phyloP scores from a whole-genome alignment of 2,888 invertebrate genomes.

The Polydesmus complanatus region DNA sequence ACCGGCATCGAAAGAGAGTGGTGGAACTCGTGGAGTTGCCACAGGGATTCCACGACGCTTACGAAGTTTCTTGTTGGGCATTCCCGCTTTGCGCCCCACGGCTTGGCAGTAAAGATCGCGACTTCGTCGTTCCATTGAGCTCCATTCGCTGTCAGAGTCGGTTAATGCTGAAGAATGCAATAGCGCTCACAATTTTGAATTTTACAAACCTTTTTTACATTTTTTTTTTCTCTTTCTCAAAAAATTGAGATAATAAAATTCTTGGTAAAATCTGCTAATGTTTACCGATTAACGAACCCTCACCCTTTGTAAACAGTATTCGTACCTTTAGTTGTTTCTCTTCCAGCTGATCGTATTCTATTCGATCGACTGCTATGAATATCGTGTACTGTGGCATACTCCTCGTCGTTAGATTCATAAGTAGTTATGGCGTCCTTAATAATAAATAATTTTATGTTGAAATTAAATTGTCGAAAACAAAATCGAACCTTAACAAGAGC shows the following conservation, averaged over 20 bases:
- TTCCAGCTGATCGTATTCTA: constrained; percentile 7
- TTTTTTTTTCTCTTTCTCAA: too few relatives aligned
- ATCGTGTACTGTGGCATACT: constrained; percentile 51
- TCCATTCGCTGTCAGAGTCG: constrained; percentile 81
- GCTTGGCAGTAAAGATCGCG: constrained; percentile 40
- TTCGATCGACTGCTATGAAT: constrained; percentile 36
- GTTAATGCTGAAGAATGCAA: constrained; percentile 48
- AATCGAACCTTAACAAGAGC: constrained; percentile 43
- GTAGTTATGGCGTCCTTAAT: not conserved
- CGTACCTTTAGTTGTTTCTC: constrained; percentile 14
- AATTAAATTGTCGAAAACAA: too few relatives aligned
- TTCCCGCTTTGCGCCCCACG: constrained; percentile 43
- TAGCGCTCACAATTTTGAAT: not conserved
- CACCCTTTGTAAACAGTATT: too few relatives aligned
- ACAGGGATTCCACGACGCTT: constrained; percentile 68
- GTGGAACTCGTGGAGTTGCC: constrained; percentile 66
- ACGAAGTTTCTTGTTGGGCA: constrained; percentile 52
- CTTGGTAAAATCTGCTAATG: too few relatives aligned
- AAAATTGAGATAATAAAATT: too few relatives aligned
- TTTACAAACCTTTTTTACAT: too few relatives aligned
- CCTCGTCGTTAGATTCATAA: constrained; percentile 37
- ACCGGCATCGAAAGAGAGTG: constrained; percentile 39
- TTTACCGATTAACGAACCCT: not conserved
- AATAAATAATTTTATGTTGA: not conserved
- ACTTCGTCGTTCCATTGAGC: constrained; percentile 49